Evolutionary conservation across 1,140 invertebrate species (phyloP), one percentile per base, ranked within the genome.

Genomic region (Eupristina koningsbergeri): DNA sequence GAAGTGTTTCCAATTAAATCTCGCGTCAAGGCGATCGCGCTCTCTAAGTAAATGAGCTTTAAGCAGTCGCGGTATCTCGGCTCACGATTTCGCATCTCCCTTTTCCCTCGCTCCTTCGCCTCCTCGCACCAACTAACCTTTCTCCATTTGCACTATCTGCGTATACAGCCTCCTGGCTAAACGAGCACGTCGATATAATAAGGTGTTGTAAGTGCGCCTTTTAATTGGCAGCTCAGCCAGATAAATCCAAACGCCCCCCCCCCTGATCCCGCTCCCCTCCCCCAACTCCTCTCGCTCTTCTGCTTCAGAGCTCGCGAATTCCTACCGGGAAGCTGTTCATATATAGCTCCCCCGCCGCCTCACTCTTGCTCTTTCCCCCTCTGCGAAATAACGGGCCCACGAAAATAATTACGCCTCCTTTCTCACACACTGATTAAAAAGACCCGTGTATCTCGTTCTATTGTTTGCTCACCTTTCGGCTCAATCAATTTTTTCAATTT

Each of bases 1-100:
- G 80, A 88, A 88, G 89, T 90, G 91, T 88, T 91, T 90, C 89
- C 91, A 92, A 92, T 92, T 92, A 92, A 89, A 89, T 86, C 81
- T 83, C 85, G 86, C 83, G 81, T 80, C 80, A 80, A 58, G 58
- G 81, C 85, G 71, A 39, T n/a, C 83, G 78, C 79, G 75, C 85
- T 86, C 86, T 85, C 84, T 86, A 86, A 87, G 85, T 87, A 87
- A 88, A 88, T 86, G 87, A 87, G 86, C 86, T 86, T 67, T 85
- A 85, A 84, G 81, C 80, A 74, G 73, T 81, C 83, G 78, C 71
- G 77, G 67, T 77, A 76, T 80, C 81, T 76, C 47, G 47, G 34
- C 75, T 78, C 63, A 77, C 74, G 82, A 83, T 83, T 83, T 83
- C 67, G 36, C 76, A 58, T 73, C 73, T 83, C 53, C 26, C n/a